A percentile compares a stretch with the other conserved stretches of the same genome.
Conservation (phyloP, 2,888 invertebrate genomes). For the Temnothorax ravouxi region DNA sequence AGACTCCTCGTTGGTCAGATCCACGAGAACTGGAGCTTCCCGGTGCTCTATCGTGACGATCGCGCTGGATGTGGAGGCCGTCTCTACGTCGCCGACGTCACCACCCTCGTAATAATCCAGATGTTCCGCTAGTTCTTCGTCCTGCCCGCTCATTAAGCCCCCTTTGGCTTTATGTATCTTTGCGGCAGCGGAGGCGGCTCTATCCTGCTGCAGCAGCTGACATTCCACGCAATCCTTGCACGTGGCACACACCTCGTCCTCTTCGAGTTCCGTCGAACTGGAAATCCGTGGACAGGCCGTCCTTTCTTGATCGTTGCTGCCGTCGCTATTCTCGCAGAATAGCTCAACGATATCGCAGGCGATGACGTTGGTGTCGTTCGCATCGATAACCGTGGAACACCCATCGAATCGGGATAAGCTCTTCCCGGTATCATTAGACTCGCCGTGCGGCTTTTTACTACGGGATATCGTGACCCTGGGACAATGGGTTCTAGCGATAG, state of each 20-base stretch:
- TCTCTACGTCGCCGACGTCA: neutral
- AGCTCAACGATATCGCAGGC: constrained; percentile 42
- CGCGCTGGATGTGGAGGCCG: neutral
- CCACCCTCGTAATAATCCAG: constrained; percentile 5
- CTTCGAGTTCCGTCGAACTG: constrained; percentile 59
- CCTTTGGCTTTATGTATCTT: neutral
- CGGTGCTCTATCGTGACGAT: neutral
- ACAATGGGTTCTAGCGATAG: neutral
- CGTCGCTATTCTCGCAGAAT: constrained; percentile 25
- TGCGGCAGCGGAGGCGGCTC: neutral
- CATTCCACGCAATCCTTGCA: constrained; percentile 22
- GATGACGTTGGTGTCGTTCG: neutral
- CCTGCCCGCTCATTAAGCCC: neutral
- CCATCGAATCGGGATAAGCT: neutral
- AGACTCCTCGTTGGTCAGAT: constrained; percentile 69
- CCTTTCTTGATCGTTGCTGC: constrained; percentile 23
- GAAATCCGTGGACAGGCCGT: constrained; percentile 56
- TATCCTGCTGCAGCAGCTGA: constrained; percentile 5
- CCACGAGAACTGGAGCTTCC: constrained; percentile 64
- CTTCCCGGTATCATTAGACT: neutral
- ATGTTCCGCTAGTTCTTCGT: neutral
- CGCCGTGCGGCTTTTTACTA: neutral
- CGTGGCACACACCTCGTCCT: neutral
- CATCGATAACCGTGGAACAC: neutral
- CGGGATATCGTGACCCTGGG: constrained; percentile 57